These are phyloP conservation scores for Macrochelys suwanniensis DNA, from an alignment of 2,797 vertebrate genomes.

Conservation along the genomic window DNA sequence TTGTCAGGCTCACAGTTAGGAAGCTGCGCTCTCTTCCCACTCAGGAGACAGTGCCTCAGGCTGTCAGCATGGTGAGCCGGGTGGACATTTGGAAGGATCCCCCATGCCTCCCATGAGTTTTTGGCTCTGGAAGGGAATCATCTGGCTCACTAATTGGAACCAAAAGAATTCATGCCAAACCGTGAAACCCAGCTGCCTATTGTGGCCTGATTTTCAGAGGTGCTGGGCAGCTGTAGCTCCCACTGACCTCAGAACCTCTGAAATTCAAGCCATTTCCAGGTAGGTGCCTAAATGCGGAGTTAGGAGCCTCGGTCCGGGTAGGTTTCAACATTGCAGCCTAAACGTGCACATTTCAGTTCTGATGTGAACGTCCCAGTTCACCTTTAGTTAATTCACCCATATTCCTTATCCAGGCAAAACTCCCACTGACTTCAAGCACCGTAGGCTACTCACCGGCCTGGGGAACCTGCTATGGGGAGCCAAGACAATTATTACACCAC, in stretches of 20 bases:
- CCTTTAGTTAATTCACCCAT: not conserved
- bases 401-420: not conserved
- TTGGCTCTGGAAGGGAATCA: not conserved
- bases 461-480: fast-evolving
- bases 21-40: fast-evolving
- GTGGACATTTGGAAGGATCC: not conserved
- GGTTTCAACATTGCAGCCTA: not conserved
- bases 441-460: not conserved
- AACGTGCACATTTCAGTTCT: not conserved
- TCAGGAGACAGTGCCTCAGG: not conserved
- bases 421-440: not conserved
- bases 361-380: not conserved
- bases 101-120: fast-evolving
- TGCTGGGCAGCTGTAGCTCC: not conserved
- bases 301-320: not conserved
- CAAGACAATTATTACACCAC: fast-evolving
- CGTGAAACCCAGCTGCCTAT: not conserved
- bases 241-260: not conserved
- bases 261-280: not conserved
- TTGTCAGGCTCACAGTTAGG: fast-evolving
- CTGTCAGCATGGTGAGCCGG: not conserved
- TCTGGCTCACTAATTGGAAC: not conserved
- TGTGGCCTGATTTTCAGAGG: not conserved
- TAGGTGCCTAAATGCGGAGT: not conserved
- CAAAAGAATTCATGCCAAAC: not conserved